A percentile compares a stretch with the other conserved stretches of the same genome.
Evolutionary conservation across 35 echinoderm and acorn worm genomes (phyloP).

Genomic region (Acanthaster planci): DNA sequence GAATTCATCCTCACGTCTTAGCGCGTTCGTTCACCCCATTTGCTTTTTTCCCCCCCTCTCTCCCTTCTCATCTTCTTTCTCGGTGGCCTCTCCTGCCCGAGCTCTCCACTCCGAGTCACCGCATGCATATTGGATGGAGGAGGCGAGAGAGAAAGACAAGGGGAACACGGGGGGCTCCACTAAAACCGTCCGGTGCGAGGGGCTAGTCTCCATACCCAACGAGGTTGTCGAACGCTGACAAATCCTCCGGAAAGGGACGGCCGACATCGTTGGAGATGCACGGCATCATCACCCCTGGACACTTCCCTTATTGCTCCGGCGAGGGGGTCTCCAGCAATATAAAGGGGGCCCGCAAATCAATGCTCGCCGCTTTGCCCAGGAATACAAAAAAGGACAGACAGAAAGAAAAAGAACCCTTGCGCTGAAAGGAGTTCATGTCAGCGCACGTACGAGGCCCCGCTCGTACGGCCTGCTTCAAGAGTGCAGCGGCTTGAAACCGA

Average conservation of each 20-base stretch:
- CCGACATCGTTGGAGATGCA: neutral
- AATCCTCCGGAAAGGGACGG: constrained; percentile 18
- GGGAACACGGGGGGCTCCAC: too few relatives aligned
- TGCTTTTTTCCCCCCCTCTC: too few relatives aligned
- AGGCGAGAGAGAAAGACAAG: neutral
- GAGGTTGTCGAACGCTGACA: constrained; percentile 22
- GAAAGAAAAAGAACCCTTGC: neutral
- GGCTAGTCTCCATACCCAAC: neutral
- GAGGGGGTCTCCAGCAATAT: neutral
- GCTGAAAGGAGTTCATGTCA: neutral
- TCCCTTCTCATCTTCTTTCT: too few relatives aligned
- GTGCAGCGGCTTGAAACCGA: neutral
- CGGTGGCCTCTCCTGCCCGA: neutral
- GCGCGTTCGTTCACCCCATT: constrained; percentile 23
- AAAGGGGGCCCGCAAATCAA: neutral
- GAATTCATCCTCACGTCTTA: constrained; percentile 29
- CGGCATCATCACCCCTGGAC: constrained; percentile 19
- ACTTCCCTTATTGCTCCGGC: neutral
- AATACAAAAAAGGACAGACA: too few relatives aligned
- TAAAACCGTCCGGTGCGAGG: too few relatives aligned
- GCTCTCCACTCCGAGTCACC: neutral
- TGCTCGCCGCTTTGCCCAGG: neutral
- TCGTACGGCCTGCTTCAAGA: constrained; percentile 8
- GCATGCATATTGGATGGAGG: constrained; percentile 24
- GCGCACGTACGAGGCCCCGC: neutral